Base-by-base conservation (phyloP, 2,113 vertebrate species). In the Mobula hypostoma region DNA sequence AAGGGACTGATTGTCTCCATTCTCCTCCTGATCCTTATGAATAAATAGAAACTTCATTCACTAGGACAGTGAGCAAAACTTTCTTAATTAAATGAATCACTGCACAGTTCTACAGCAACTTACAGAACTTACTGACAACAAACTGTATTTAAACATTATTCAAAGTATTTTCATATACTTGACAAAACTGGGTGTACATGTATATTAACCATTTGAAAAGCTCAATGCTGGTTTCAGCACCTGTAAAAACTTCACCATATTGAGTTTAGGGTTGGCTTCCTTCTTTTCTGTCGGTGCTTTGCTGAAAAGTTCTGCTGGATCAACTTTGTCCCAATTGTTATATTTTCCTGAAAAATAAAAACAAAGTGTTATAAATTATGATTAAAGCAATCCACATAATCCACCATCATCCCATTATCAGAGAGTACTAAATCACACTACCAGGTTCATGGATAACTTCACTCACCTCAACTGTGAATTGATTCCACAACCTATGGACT, bases 241-340 rank as follows among this genome's bases (percentile, higher is more conserved):
- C 98, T 99, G 99, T 27, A 99, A 96, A 96, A 99, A 99, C 96
- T 99, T 99, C 95, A 98, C 98, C 98, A 99, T 98, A 95, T 96
- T 99, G 95, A 99, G 97, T 96, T 99, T 99, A n/a, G 99, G 98
- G 95, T 98, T 99, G 90, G 98, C 99, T 95, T 99, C 99, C 95
- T 99, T 99, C 96, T 99, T 99, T 96, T 99, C 99, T 5, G 99
- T 99, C 0, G 98, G 99, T 88, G 99, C 99, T 96, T 98, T 98
- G 95, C 98, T 99, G 95, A 99, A 99, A 56, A 99, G 98, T 94
- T 99, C 99, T 82, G 98, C 99, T 0, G 99, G 99, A 94, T 99
- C 99, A 94, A 99, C 99, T 95, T 98, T 98, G 95, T 99, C 99
- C 99, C 99, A 99, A 95, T 98, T 99, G 96, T 99, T 99, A 76